Evolutionary conservation across 2,113 vertebrate genomes (phyloP).

Genomic region (Gymnobelideus leadbeateri): DNA sequence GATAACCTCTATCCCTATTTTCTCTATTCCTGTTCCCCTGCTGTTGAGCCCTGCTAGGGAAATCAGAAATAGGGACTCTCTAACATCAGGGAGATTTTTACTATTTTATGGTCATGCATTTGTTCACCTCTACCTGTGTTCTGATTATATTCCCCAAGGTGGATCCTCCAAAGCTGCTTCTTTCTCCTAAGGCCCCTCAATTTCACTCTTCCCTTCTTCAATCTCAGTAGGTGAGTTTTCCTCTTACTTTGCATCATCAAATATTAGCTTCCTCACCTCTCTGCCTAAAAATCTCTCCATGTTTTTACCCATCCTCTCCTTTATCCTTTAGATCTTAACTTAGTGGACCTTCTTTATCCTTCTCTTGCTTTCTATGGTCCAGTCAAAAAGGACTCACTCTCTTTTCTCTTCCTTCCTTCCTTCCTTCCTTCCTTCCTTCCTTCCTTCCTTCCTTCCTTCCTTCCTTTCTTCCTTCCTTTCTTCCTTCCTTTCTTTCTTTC

Average conservation of each 20-base stretch:
- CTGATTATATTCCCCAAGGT: neutral
- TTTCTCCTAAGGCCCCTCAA: neutral
- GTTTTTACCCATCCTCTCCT: neutral
- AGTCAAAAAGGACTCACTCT: neutral
- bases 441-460: no score
- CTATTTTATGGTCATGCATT: neutral
- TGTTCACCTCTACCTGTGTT: neutral
- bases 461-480: neutral
- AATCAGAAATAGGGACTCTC: neutral
- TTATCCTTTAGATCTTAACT: neutral
- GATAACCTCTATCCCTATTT: neutral
- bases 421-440: no score
- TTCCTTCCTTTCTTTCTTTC: neutral
- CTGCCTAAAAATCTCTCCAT: neutral
- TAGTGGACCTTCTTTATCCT: neutral
- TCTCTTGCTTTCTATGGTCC: neutral
- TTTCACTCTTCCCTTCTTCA: neutral
- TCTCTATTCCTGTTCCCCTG: neutral
- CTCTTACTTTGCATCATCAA: neutral
- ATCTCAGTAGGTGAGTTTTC: neutral
- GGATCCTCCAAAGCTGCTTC: neutral
- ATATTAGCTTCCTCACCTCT: neutral
- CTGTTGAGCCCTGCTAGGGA: neutral
- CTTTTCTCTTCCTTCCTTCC: neutral
- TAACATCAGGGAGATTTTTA: neutral